Evolutionary conservation across 2,113 vertebrate species (phyloP), one percentile per base, ranked within the genome.

Genomic region (Neogobius melanostomus): DNA sequence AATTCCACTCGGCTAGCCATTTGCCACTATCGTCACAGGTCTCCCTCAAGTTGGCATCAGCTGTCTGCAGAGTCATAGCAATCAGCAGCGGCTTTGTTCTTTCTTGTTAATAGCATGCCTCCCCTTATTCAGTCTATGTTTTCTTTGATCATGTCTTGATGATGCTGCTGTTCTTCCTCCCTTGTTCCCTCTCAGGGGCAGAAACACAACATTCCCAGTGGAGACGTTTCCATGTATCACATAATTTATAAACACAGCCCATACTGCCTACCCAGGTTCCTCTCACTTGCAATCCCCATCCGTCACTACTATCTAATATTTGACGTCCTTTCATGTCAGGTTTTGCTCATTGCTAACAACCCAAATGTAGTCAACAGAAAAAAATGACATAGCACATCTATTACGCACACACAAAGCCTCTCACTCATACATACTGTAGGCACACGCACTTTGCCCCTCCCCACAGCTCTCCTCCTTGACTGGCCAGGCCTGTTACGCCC

Each of bases 401-500:
- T 72, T 72, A 64, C 16, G 11, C 64, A 64, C 52, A 8, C 7
- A 28, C 28, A 52, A 69, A 46, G 28, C 50, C 16, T 53, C 53
- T 42, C 11, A 42, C 56, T 7, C 71, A 61, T 46, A 74, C n/a
- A 61, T 0, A 4, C 16, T n/a, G 62, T 16, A 69, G 44, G 76
- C 45, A 71, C 61, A 84, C 81, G 72, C 50, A n/a, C 0, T 61
- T 52, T 62, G 82, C 83, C 79, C 87, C 87, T 82, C 87, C 87
- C 87, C 84, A 63, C 36, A 71, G 64, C 12, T 54, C 64, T 76
- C 88, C 77, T 71, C 80, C 82, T 69, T 73, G 85, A 92, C 91
- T 91, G 76, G 90, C 87, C 89, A 59, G 71, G 87, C 90, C 88
- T 85, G 91, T 90, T 80, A 47, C 82, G 69, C 88, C 90, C 73